These are phyloP conservation scores for Prionace glauca DNA, from an alignment of 2,797 vertebrate species.

Conservation along the genomic window DNA sequence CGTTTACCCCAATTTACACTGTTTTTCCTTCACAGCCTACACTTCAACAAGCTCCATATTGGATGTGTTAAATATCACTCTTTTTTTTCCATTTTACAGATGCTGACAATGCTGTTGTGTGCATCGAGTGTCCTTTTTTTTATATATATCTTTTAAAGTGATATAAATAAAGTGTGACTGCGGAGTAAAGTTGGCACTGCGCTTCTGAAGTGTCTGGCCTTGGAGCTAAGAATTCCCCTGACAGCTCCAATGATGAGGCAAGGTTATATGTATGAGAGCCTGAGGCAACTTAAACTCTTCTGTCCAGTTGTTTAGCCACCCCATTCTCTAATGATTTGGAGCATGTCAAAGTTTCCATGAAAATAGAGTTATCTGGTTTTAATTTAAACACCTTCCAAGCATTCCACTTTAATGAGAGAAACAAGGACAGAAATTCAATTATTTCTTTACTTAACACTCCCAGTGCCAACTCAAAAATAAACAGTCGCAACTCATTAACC, in stretches of 20 bases:
- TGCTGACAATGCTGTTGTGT: neutral
- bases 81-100: neutral
- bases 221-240: neutral
- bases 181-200: neutral
- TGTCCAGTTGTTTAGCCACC: neutral
- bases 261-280: neutral
- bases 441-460: too few relatives aligned
- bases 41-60: neutral
- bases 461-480: too few relatives aligned
- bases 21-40: neutral
- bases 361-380: neutral
- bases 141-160: neutral
- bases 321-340: neutral
- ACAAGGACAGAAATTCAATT: too few relatives aligned
- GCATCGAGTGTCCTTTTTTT: neutral
- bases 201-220: neutral
- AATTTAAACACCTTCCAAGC: too few relatives aligned
- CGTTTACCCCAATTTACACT: neutral
- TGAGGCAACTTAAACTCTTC: neutral
- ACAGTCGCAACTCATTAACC: too few relatives aligned
- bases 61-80: neutral
- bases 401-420: too few relatives aligned
- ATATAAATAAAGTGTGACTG: neutral
- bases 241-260: neutral
- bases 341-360: neutral